Base-by-base conservation (phyloP, 2,113 vertebrate genomes). In the Neoarius graeffei region DNA sequence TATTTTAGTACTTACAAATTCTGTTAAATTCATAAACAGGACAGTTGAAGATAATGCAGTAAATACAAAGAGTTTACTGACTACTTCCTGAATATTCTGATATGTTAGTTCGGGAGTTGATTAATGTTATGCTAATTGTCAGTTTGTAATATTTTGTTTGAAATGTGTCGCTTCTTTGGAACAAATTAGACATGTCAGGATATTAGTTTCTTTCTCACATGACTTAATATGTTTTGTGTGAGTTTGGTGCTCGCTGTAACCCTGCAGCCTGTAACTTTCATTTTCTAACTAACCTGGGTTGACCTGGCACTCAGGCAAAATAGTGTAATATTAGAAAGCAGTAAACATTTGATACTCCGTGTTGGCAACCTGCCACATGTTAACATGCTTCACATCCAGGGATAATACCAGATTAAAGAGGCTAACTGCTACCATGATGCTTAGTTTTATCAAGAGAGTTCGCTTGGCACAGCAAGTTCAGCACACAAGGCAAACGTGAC, bases 341-440 rank as follows among this genome's bases (percentile, higher is more conserved):
- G 50, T 77, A n/a, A 77, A 77, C 74, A 52, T 77, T 77, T 52
- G 74, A 77, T 77, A 52, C 74, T 77, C 74, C 13, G 25, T 54
- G 50, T 54, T 25, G 20, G 50, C 74, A 77, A n/a, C 48, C 50
- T 54, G 50, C 76, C 76, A 79, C 23, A 23, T 79, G 50, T 79
- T 54, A 54, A n/a, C 76, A 15, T 79, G 76, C 50, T 54, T 54
- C 50, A 25, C 50, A n/a, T 54, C 13, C 48, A 54, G 50, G 50
- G 76, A 23, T 79, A 79, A 79, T 54, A 79, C 76, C 76, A 54
- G 76, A 79, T 79, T 79, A 79, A 76, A 79, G 23, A 27, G 25
- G 76, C 76, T 79, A 79, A 54, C 48, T 79, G 76, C 50, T 54
- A 27, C 5, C 10, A 79, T 54, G 54, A 77, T 25, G 19, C 50